Evolutionary conservation across 1,140 invertebrate species (phyloP), one percentile per base, ranked within the genome.

Genomic region (Lasioglossum albipes): DNA sequence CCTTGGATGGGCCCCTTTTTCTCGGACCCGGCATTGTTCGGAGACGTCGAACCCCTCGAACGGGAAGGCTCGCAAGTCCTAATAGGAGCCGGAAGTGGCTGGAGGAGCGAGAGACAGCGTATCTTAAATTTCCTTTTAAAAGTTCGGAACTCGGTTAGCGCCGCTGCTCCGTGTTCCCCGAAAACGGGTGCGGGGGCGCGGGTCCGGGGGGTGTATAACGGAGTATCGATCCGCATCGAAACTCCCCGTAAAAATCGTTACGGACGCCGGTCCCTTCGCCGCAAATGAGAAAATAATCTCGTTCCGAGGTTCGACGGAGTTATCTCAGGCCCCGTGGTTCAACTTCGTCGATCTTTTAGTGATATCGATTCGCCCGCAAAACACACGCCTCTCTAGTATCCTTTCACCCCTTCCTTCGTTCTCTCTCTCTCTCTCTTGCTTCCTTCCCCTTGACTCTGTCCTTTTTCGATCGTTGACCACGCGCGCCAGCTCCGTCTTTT

Each of bases 261-360:
- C 62, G 27, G 57, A 49, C 57, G 49, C 62, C n/a, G 12, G 77
- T 66, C 62, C 52, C 41, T 49, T 74, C 77, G 27, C 71, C 77
- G 77, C 71, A 79, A 79, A 79, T 79, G 71, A 79, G 77, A 79
- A 79, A 79, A 79, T 79, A 79, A 79, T 79, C 77, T 79, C 71
- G 77, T 79, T 79, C 62, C 62, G 45, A 54, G 74, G 12, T 66
- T 79, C 62, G 59, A 74, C 67, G n/a, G 36, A 31, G 74, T 79
- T 79, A 54, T 72, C 52, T 16, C n/a, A 31, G 62, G 61, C 27
- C 45, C 9, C n/a, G 59, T 52, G 81, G 83, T 79, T 87, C 68
- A 88, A 89, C 81, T 85, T 87, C 31, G 75, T 76, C 72, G 84
- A 87, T 90, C 85, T 90, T 87, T 87, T 74, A 90, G 79, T 74